These are phyloP conservation scores for Choristoneura rosaceana DNA, from an alignment of 2,888 invertebrate genomes.

Conservation along the genomic window DNA sequence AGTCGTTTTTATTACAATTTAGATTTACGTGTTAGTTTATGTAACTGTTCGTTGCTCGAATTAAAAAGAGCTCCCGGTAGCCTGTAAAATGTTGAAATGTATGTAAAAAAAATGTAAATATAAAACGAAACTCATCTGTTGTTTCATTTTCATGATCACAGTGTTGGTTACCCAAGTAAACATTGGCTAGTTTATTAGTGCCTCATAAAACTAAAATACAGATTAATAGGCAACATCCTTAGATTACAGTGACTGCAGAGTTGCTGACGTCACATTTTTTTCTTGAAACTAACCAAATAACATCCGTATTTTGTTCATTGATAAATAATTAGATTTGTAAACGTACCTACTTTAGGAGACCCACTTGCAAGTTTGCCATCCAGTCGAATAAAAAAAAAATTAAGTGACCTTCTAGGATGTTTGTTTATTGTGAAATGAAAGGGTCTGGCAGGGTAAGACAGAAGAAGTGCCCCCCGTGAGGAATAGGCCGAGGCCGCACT, in stretches of 20 bases:
- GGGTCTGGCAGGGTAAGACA: no score
- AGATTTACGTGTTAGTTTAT: slow-evolving; percentile 85
- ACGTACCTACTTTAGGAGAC: no score
- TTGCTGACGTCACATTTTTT: slow-evolving; percentile 13
- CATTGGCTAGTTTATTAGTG: slow-evolving; percentile 51
- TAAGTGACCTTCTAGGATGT: no score
- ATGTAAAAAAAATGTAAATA: slow-evolving; percentile 84
- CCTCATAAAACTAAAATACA: slow-evolving; percentile 54
- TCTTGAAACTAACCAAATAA: background rate
- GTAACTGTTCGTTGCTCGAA: slow-evolving; percentile 85
- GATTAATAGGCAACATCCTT: slow-evolving; percentile 30
- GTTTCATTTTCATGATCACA: slow-evolving; percentile 72
- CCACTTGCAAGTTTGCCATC: no score
- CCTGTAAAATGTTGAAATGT: slow-evolving; percentile 85
- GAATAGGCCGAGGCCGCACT: no score
- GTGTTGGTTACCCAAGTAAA: slow-evolving; percentile 57
- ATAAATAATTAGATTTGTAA: no score
- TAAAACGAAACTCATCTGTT: slow-evolving; percentile 76
- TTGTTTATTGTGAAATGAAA: no score
- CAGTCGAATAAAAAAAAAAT: no score
- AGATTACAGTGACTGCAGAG: slow-evolving; percentile 5
- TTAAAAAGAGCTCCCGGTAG: slow-evolving; percentile 85
- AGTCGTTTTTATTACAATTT: slow-evolving; percentile 83
- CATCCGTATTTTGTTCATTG: background rate
- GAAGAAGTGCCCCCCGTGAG: no score